These are phyloP conservation scores for Chironomus riparius DNA, from an alignment of 2,888 invertebrate genomes.

Conservation along the genomic window DNA sequence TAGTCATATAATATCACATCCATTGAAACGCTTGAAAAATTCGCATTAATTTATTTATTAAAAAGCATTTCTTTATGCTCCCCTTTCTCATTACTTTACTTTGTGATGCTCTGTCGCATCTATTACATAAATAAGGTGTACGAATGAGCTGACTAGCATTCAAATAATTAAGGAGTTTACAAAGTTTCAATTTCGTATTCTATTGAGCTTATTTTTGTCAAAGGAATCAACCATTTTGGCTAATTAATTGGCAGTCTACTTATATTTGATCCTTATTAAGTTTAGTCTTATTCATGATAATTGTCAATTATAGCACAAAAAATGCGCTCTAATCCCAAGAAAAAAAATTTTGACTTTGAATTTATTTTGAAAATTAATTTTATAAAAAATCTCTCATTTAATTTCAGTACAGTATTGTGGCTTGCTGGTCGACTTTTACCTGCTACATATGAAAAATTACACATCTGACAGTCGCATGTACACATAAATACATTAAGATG, in stretches of 20 bases:
- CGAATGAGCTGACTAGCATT: background rate
- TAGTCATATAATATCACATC: background rate
- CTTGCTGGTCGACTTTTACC: background rate
- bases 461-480: constrained; percentile 19
- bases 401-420: background rate
- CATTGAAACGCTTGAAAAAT: constrained; percentile 2
- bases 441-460: constrained; percentile 21
- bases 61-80: background rate
- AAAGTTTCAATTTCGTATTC: too few relatives aligned
- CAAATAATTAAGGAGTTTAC: too few relatives aligned
- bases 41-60: background rate
- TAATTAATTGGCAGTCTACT: too few relatives aligned
- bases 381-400: background rate
- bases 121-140: constrained; percentile 11
- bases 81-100: constrained; percentile 13
- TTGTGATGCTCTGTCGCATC: constrained; percentile 26
- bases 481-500: constrained; percentile 15
- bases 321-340: too few relatives aligned
- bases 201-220: too few relatives aligned
- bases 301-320: too few relatives aligned
- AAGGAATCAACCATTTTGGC: too few relatives aligned
- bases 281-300: too few relatives aligned
- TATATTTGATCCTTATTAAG: too few relatives aligned
- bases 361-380: too few relatives aligned
- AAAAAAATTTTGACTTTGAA: too few relatives aligned